These are phyloP conservation scores for Lissonota sp. DNA, from an alignment of 2,888 invertebrate genomes.

Conservation along the genomic window DNA sequence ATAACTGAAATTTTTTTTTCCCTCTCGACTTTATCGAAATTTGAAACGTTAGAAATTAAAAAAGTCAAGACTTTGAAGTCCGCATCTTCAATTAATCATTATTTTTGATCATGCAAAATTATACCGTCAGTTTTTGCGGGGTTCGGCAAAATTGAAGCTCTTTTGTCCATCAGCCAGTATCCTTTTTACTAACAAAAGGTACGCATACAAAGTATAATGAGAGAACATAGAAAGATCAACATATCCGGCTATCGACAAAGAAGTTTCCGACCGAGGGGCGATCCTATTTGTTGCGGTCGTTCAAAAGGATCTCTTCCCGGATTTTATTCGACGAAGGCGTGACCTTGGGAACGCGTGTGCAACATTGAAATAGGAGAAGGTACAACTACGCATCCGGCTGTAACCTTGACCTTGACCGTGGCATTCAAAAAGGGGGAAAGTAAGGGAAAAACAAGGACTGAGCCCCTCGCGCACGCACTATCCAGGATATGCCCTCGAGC, in stretches of 20 bases:
- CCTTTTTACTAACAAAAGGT: not conserved
- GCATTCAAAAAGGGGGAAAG: conserved; percentile 32
- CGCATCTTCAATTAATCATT: no score
- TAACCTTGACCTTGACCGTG: conserved; percentile 61
- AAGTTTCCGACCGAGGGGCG: conserved; percentile 33
- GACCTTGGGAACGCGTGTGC: not conserved
- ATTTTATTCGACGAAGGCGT: not conserved
- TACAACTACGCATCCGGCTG: conserved; percentile 46
- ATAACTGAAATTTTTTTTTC: no score
- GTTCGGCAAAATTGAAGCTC: not conserved
- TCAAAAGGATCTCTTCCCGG: conserved; percentile 4
- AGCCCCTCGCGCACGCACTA: conserved; percentile 42
- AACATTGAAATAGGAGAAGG: conserved; percentile 1
- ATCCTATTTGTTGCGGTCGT: not conserved
- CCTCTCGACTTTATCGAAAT: no score
- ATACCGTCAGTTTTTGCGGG: not conserved
- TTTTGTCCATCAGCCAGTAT: not conserved
- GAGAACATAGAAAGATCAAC: not conserved
- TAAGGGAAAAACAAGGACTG: conserved; percentile 37
- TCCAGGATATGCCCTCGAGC: conserved; percentile 42
- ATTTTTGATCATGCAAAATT: no score
- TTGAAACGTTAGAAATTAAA: no score
- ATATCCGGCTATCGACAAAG: conserved; percentile 48
- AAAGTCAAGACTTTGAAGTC: no score
- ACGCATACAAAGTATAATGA: not conserved